These are phyloP conservation scores for Protosalanx chinensis DNA, from an alignment of 2,797 vertebrate species.

Conservation along the genomic window DNA sequence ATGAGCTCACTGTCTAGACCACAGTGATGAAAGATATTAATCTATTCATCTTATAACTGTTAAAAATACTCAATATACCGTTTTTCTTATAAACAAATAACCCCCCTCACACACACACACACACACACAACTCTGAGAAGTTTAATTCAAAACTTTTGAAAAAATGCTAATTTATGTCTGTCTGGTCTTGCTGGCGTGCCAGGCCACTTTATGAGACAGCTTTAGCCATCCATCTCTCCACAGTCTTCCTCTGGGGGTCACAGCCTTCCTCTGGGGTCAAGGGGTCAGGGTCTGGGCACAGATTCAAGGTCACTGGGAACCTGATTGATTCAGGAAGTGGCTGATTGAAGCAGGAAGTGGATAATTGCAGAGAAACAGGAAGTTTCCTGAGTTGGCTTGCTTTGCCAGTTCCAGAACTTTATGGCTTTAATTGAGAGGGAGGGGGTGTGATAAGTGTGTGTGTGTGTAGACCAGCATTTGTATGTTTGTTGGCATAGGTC, in stretches of 20 bases:
- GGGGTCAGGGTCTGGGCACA: background rate
- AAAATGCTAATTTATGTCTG: no score
- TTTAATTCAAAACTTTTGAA: no score
- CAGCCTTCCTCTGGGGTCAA: background rate
- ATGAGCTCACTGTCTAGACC: background rate
- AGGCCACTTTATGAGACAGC: background rate
- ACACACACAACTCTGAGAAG: no score
- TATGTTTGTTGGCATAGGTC: background rate
- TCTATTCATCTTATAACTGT: no score
- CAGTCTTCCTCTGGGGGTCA: background rate
- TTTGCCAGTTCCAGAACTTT: constrained; percentile 1
- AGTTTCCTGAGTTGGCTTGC: constrained; percentile 1
- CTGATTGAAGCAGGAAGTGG: constrained; percentile 11
- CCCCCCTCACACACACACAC: no score
- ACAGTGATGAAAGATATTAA: background rate
- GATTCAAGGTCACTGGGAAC: background rate
- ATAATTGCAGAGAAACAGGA: constrained; percentile 8
- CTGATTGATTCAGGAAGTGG: constrained; percentile 12
- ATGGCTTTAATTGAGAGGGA: background rate
- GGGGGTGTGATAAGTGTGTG: constrained; percentile 2
- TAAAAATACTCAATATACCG: background rate
- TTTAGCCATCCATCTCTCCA: constrained; percentile 1
- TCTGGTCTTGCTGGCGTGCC: background rate
- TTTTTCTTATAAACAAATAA: no score
- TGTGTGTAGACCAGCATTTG: constrained; percentile 1